Conservation (phyloP, 2,113 vertebrate genomes). For the Mohoua ochrocephala region DNA sequence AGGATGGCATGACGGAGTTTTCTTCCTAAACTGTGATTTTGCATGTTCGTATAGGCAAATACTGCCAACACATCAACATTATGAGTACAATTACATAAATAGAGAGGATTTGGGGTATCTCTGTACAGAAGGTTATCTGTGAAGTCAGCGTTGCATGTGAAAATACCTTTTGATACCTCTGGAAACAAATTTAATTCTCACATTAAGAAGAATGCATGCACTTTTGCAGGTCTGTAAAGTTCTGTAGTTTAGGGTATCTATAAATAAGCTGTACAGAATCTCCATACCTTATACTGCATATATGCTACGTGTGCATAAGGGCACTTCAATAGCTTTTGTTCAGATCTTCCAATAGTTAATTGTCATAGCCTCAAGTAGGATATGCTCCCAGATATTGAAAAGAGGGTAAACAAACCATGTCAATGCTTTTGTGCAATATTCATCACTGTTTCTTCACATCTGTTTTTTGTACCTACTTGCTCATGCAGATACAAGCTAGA, state of each 20-base stretch:
- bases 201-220: neutral
- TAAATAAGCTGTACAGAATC: neutral
- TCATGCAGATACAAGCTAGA: neutral
- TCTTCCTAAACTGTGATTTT: neutral
- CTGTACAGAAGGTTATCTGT: neutral
- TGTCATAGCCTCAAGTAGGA: neutral
- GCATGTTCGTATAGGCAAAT: neutral
- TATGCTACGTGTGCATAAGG: neutral
- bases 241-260: neutral
- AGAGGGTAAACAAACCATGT: neutral
- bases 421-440: neutral
- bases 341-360: neutral
- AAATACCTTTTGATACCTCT: neutral
- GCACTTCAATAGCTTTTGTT: neutral
- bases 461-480: neutral
- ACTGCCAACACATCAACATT: neutral
- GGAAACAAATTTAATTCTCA: neutral
- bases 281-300: neutral
- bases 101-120: neutral
- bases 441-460: neutral
- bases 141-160: neutral
- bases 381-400: neutral
- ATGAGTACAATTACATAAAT: neutral
- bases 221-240: neutral
- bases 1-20: neutral